Conservation (phyloP, 2,797 vertebrate species). For the Ambastaia sidthimunki region DNA sequence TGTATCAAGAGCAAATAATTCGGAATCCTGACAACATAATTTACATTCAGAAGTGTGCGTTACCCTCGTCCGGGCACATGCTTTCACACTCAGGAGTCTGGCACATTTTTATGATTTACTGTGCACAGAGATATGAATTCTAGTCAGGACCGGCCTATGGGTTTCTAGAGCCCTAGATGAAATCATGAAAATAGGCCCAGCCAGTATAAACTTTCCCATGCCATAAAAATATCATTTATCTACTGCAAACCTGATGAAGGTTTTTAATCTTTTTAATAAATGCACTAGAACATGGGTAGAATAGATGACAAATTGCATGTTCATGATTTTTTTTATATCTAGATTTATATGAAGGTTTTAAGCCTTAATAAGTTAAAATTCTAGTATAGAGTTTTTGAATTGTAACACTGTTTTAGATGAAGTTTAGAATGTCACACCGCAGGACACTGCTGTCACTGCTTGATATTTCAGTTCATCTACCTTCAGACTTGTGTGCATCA, state of each 20-base stretch:
- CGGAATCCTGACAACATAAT: conserved; percentile 27
- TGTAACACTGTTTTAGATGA: not conserved
- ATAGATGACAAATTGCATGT: not conserved
- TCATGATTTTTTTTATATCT: no score
- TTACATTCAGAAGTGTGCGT: conserved; percentile 23
- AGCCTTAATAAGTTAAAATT: no score
- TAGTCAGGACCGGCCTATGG: not conserved
- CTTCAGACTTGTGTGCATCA: not conserved
- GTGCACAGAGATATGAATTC: conserved; percentile 9
- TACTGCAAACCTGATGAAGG: not conserved
- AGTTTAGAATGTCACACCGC: not conserved
- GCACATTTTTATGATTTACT: conserved; percentile 2
- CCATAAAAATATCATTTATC: not conserved
- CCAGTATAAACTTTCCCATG: not conserved
- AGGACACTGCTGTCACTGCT: not conserved
- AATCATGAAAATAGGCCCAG: not conserved
- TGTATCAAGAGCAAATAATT: conserved; percentile 37
- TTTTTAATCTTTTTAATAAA: not conserved
- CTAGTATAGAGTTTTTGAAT: no score
- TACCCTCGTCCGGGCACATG: not conserved
- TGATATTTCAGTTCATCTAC: not conserved
- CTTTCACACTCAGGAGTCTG: conserved; percentile 19
- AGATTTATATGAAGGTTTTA: no score
- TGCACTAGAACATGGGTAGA: not conserved
- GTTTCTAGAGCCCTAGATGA: not conserved